Evolutionary conservation across 2,888 invertebrate species (phyloP).

Genomic region (Colostygia pectinataria): DNA sequence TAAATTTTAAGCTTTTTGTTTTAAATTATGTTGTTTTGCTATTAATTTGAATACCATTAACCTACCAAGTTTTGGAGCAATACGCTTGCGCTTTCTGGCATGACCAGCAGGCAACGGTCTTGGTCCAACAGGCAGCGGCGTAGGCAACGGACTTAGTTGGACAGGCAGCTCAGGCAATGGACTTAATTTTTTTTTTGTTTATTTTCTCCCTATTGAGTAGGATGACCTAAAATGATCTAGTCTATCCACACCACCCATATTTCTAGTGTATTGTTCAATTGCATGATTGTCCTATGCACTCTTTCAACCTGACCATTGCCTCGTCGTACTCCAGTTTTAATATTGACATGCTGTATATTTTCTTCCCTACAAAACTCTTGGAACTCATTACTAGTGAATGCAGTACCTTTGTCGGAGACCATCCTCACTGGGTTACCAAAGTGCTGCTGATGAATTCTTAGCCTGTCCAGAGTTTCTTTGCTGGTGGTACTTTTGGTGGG

Average conservation of each 20-base stretch:
- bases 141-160: no score
- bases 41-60: no score
- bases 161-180: no score
- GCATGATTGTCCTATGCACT: constrained; percentile 29
- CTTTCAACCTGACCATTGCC: constrained; percentile 39
- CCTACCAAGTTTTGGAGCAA: no score
- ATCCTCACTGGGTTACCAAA: neutral
- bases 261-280: constrained; percentile 8
- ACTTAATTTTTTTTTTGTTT: neutral
- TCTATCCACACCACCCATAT: constrained; percentile 11
- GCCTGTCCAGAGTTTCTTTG: constrained; percentile 34
- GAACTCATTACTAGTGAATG: neutral
- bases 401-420: neutral
- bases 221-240: constrained; percentile 9
- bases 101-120: no score
- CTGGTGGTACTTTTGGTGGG: constrained; percentile 43
- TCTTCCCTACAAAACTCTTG: neutral
- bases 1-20: no score
- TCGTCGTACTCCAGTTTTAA: constrained; percentile 36
- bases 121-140: no score
- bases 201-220: constrained; percentile 7
- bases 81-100: no score
- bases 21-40: no score
- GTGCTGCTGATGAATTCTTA: neutral
- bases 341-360: neutral